Evolutionary conservation across 2,113 vertebrate genomes (phyloP).

Genomic region (Microcebus lehilahytsara): DNA sequence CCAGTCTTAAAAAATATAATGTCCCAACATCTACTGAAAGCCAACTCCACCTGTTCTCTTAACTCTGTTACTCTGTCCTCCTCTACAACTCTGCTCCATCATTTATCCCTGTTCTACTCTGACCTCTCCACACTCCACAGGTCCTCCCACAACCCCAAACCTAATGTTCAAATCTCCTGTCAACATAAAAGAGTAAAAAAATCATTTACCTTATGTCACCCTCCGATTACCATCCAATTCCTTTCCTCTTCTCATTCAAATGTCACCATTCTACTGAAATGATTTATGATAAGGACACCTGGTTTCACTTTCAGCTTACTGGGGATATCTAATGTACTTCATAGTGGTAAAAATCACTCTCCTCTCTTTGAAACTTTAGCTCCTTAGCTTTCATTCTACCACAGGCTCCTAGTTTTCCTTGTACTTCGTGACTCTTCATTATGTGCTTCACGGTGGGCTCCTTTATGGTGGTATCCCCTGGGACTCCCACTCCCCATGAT

Average conservation of each 20-base stretch:
- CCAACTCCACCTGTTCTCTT: neutral
- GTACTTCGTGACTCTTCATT: neutral
- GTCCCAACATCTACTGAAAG: neutral
- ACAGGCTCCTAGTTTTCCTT: neutral
- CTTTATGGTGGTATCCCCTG: neutral
- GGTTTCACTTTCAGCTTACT: neutral
- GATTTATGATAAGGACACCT: neutral
- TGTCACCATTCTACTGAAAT: neutral
- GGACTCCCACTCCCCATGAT: neutral
- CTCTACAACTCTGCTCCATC: neutral
- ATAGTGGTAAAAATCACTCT: neutral
- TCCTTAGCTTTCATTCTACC: neutral
- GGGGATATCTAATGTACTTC: neutral
- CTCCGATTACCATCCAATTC: neutral
- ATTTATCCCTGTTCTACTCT: neutral
- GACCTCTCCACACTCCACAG: neutral
- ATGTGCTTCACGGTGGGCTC: neutral
- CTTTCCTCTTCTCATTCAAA: constrained; percentile 24
- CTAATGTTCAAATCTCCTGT: neutral
- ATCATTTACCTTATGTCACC: neutral
- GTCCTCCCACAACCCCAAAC: neutral
- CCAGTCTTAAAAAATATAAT: neutral
- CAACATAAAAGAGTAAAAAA: neutral
- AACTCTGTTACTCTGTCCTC: neutral
- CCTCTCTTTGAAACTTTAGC: neutral